Conservation (phyloP, 2,113 vertebrate species). For the Colossoma macropomum region DNA sequence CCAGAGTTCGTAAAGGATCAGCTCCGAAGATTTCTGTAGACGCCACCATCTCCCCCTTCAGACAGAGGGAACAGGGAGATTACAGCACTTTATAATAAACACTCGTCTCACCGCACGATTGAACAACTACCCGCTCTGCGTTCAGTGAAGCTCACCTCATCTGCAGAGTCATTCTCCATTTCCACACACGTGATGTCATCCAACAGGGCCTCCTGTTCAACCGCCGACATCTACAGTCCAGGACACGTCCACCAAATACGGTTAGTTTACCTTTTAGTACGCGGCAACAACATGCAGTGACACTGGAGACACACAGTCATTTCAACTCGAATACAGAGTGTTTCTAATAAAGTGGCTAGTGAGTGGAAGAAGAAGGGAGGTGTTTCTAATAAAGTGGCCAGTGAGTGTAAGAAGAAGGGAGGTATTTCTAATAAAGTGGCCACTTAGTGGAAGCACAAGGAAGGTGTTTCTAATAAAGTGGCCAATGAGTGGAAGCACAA, state of each 20-base stretch:
- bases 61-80: not conserved
- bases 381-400: too few relatives aligned
- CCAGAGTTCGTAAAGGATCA: slow-evolving; percentile 67
- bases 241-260: not conserved
- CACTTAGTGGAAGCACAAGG: too few relatives aligned
- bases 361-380: too few relatives aligned
- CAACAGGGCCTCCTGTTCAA: slow-evolving; percentile 17
- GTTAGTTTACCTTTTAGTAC: not conserved
- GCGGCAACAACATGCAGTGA: not conserved
- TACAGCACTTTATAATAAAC: not conserved
- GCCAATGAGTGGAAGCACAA: too few relatives aligned
- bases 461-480: too few relatives aligned
- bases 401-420: too few relatives aligned
- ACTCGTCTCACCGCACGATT: too few relatives aligned
- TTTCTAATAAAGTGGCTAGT: too few relatives aligned
- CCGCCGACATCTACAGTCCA: slow-evolving; percentile 35
- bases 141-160: slow-evolving; percentile 26
- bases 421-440: too few relatives aligned
- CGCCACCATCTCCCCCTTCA: slow-evolving; percentile 36
- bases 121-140: not conserved
- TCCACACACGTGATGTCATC: slow-evolving; percentile 30
- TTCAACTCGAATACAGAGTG: too few relatives aligned
- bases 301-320: too few relatives aligned
- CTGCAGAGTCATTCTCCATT: slow-evolving; percentile 36
- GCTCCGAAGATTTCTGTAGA: slow-evolving; percentile 60